Percentiles rank a stretch among this genome's conserved stretches.
Evolutionary conservation across 1,140 invertebrate species (phyloP).

Genomic region (Whitmania pigra): DNA sequence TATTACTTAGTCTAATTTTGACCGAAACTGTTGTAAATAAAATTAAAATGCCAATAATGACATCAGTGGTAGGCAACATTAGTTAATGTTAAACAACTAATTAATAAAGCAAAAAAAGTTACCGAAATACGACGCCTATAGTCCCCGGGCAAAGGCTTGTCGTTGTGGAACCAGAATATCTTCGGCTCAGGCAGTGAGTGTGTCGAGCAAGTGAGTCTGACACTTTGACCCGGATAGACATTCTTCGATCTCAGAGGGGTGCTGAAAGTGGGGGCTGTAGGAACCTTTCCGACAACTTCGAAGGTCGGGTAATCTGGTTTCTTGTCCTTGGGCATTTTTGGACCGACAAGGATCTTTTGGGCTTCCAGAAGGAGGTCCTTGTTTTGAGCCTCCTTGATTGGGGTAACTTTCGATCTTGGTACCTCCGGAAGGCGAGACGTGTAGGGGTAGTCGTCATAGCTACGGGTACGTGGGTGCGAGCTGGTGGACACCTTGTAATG

Average conservation of each 20-base stretch:
- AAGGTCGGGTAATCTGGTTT: neutral
- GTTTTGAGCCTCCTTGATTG: neutral
- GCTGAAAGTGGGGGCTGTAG: neutral
- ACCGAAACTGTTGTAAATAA: too few relatives aligned
- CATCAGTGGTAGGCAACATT: neutral
- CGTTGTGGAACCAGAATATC: constrained; percentile 1
- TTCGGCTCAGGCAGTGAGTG: neutral
- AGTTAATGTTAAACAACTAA: neutral
- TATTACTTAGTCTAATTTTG: too few relatives aligned
- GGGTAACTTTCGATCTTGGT: too few relatives aligned
- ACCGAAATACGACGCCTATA: neutral
- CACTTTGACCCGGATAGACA: neutral
- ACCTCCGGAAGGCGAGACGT: too few relatives aligned
- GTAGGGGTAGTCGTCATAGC: too few relatives aligned
- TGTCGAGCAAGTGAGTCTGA: neutral
- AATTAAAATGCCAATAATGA: neutral
- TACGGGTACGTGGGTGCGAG: too few relatives aligned
- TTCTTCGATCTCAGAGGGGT: neutral
- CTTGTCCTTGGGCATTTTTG: neutral
- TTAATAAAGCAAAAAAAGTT: neutral
- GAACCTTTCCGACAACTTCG: neutral
- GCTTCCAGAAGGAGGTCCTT: constrained; percentile 1
- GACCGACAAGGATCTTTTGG: constrained; percentile 1
- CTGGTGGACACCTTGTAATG: too few relatives aligned
- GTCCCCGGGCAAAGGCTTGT: neutral